Conservation (phyloP, 2,888 invertebrate species). For the Drosophila histrio region DNA sequence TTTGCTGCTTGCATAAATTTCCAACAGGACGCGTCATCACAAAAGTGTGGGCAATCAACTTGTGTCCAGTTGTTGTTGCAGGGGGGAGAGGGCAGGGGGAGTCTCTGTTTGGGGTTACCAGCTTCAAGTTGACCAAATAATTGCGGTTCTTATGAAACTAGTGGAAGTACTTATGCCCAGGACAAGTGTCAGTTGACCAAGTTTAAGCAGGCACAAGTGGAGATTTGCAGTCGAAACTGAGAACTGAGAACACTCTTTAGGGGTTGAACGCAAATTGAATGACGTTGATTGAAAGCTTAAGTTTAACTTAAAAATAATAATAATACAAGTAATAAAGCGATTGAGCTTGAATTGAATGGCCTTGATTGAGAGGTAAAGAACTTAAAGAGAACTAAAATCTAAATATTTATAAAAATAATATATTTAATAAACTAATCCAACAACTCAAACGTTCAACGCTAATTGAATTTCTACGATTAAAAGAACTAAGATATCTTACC, state of each 20-base stretch:
- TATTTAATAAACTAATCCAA: too few relatives aligned
- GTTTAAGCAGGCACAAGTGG: conserved; percentile 38
- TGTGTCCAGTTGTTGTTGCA: not conserved
- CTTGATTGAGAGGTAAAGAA: too few relatives aligned
- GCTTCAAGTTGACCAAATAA: conserved; percentile 63
- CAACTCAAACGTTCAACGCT: too few relatives aligned
- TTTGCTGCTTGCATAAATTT: conserved; percentile 74
- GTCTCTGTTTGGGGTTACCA: conserved; percentile 24
- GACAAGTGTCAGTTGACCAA: conserved; percentile 37
- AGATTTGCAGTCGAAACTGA: not conserved
- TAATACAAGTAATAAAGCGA: not conserved
- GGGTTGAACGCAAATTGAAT: not conserved
- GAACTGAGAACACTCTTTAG: not conserved
- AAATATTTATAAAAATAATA: too few relatives aligned
- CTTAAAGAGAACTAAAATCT: too few relatives aligned
- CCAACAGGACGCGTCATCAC: conserved; percentile 50
- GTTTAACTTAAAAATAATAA: not conserved
- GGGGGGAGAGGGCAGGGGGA: not conserved
- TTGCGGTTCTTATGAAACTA: conserved; percentile 46
- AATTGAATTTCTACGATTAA: too few relatives aligned
- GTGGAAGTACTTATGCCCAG: conserved; percentile 10
- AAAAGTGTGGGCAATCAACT: conserved; percentile 31
- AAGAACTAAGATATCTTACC: too few relatives aligned
- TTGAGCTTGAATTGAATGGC: too few relatives aligned
- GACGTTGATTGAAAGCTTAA: not conserved